phyloP scores from a whole-genome alignment of 2,113 vertebrate genomes.

The Corythornis madagascariensis region DNA sequence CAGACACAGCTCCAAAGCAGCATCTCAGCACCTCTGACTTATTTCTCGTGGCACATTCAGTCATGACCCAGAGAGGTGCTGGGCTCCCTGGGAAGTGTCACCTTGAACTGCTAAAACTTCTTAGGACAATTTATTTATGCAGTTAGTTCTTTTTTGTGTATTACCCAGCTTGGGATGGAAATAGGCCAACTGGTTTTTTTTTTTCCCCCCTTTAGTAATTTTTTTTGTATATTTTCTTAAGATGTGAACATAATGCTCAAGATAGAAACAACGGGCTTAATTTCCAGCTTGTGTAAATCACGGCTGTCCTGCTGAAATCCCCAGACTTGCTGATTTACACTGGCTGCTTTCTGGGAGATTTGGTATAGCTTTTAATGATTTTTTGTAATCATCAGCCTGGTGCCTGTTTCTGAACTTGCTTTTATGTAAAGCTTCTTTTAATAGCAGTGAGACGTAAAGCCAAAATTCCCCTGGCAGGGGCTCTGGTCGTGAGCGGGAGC shows the following conservation, averaged over 20 bases:
- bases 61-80: neutral
- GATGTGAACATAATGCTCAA: fast-evolving
- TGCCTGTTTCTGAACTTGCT: neutral
- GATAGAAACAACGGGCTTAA: neutral
- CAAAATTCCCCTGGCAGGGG: neutral
- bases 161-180: neutral
- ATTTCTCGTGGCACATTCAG: fast-evolving
- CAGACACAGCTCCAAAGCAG: neutral
- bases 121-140: neutral
- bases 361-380: neutral
- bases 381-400: neutral
- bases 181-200: neutral
- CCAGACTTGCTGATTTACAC: neutral
- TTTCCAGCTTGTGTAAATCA: neutral
- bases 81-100: neutral
- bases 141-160: neutral
- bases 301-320: neutral
- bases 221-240: neutral
- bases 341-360: neutral
- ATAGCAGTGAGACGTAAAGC: neutral
- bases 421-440: neutral
- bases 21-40: neutral
- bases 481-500: neutral
- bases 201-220: neutral
- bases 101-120: neutral